phyloP scores from a whole-genome alignment of 2,113 vertebrate species.

The Rhabdomys dilectus region DNA sequence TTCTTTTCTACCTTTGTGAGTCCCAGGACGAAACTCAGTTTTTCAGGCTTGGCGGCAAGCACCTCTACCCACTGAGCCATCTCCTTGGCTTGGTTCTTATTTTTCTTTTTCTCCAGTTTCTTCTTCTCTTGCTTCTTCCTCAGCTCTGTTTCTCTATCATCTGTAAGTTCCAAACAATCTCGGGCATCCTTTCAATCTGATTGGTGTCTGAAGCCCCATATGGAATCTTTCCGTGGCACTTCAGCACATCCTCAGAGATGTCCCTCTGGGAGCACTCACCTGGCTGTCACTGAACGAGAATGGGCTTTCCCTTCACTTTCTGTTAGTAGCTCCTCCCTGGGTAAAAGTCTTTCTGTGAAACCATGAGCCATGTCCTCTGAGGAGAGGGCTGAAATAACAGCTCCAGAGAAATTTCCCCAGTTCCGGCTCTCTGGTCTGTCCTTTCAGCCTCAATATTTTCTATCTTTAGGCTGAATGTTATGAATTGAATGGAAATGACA shows the following conservation, averaged over 20 bases:
- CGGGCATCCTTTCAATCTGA: background rate
- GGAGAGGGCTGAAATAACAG: background rate
- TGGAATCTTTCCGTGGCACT: background rate
- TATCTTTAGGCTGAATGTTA: background rate
- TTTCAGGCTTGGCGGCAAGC: no score
- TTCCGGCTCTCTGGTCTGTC: background rate
- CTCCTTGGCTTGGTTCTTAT: background rate
- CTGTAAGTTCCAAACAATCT: background rate
- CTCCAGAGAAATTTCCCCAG: background rate
- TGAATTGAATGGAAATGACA: no score
- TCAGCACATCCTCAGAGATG: background rate
- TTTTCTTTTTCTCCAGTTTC: background rate
- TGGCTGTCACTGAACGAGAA: background rate
- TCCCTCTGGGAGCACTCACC: background rate
- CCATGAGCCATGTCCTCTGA: accelerated
- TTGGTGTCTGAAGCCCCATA: background rate
- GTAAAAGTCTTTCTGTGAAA: background rate
- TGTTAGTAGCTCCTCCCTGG: background rate
- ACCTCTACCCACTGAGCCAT: background rate
- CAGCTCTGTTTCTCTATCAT: background rate
- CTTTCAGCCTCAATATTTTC: background rate
- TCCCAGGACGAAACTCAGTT: no score
- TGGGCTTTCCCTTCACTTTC: background rate
- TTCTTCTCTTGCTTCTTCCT: background rate
- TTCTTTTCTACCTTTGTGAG: background rate